Percentiles rank a stretch among this genome's conserved stretches.
Evolutionary conservation across 2,113 vertebrate genomes (phyloP).

Genomic region (Tachycineta bicolor): DNA sequence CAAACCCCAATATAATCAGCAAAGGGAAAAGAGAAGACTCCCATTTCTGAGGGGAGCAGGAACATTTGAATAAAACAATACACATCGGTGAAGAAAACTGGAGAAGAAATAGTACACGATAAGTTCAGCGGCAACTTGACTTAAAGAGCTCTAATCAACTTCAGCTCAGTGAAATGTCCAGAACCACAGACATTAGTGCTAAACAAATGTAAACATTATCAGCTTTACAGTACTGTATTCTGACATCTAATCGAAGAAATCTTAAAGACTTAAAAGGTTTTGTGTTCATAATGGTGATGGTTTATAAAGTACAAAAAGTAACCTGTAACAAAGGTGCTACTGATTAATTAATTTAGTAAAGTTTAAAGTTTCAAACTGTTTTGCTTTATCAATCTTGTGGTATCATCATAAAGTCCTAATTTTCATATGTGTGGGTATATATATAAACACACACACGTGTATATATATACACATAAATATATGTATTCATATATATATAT

Average conservation of each 20-base stretch:
- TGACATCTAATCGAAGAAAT: not conserved
- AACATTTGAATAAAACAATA: not conserved
- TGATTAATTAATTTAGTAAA: not conserved
- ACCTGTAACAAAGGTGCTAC: not conserved
- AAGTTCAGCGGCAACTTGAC: not conserved
- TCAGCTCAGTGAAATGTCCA: not conserved
- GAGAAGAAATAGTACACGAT: not conserved
- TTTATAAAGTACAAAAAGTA: not conserved
- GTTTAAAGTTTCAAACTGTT: not conserved
- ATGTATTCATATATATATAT: not conserved
- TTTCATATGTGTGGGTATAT: not conserved
- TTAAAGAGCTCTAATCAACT: not conserved
- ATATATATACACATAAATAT: not conserved
- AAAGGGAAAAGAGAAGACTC: not conserved
- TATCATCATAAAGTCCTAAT: not conserved
- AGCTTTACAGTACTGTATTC: not conserved
- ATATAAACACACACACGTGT: not conserved
- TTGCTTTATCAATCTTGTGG: not conserved
- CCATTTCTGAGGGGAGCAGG: rapidly evolving
- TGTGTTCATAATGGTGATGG: not conserved
- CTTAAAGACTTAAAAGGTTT: not conserved
- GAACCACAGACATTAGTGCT: not conserved
- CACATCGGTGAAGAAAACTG: not conserved
- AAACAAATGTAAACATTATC: not conserved
- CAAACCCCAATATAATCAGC: not conserved